Evolutionary conservation across 2,888 invertebrate species (phyloP).

Genomic region (Amiota mariae): DNA sequence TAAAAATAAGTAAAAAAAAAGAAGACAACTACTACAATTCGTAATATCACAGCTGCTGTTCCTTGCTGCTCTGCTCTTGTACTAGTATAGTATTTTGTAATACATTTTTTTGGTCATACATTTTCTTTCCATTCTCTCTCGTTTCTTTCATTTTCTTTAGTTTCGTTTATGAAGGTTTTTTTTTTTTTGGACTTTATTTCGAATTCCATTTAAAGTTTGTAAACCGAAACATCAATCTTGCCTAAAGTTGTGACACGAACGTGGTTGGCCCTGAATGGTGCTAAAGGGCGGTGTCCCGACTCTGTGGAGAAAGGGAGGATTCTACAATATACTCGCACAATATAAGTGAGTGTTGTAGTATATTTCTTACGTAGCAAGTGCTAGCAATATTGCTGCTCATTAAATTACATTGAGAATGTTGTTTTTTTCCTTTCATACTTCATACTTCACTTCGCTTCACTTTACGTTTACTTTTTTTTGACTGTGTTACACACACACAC

Average conservation of each 20-base stretch:
- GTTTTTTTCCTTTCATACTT: slow-evolving; percentile 45
- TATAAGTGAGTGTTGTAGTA: slow-evolving; percentile 3
- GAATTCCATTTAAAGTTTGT: slow-evolving; percentile 60
- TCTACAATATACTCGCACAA: not conserved
- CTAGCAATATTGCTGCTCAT: slow-evolving; percentile 67
- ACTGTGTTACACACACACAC: too few relatives aligned
- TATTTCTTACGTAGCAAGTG: slow-evolving; percentile 51
- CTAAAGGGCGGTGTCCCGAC: too few relatives aligned
- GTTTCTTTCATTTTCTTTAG: slow-evolving; percentile 42
- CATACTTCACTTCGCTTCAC: too few relatives aligned
- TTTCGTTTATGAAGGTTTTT: slow-evolving; percentile 2
- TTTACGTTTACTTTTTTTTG: too few relatives aligned
- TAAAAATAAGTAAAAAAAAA: not conserved
- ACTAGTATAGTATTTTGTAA: slow-evolving; percentile 12
- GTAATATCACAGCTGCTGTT: slow-evolving; percentile 19
- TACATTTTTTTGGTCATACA: not conserved
- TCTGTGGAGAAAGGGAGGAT: not conserved
- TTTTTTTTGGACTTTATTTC: slow-evolving; percentile 34
- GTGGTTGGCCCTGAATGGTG: slow-evolving; percentile 32
- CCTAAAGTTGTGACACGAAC: slow-evolving; percentile 41
- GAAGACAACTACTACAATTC: not conserved
- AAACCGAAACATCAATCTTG: slow-evolving; percentile 61
- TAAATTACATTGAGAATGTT: slow-evolving; percentile 68
- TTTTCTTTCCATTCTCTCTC: not conserved
- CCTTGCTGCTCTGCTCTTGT: slow-evolving; percentile 1